A percentile compares a stretch with the other conserved stretches of the same genome.
Conservation (phyloP, 2,888 invertebrate species). For the Plebejus argus region DNA sequence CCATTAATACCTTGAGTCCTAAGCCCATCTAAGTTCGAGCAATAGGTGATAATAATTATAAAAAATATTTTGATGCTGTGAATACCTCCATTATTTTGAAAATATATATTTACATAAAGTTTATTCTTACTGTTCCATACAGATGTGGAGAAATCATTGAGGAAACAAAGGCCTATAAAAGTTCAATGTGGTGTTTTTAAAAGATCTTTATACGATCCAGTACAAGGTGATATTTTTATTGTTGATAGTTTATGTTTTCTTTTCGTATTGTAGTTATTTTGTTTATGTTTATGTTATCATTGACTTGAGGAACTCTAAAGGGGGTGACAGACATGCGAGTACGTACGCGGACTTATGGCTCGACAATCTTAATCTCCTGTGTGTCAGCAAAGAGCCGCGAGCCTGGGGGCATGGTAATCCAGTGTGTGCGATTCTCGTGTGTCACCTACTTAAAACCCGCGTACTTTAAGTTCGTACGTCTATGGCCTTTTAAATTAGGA, state of each 20-base stretch:
- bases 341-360: too few relatives aligned
- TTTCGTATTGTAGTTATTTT: background rate
- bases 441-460: too few relatives aligned
- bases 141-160: constrained; percentile 67
- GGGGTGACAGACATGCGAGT: too few relatives aligned
- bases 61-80: background rate
- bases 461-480: too few relatives aligned
- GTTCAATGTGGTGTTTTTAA: constrained; percentile 67
- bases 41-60: background rate
- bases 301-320: too few relatives aligned
- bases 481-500: too few relatives aligned
- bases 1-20: background rate
- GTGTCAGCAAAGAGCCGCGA: too few relatives aligned
- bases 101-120: constrained; percentile 16
- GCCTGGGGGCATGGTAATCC: too few relatives aligned
- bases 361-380: too few relatives aligned
- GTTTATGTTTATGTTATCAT: too few relatives aligned
- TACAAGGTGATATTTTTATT: constrained; percentile 50
- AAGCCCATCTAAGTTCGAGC: background rate
- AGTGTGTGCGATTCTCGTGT: too few relatives aligned
- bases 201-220: constrained; percentile 64
- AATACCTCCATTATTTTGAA: background rate
- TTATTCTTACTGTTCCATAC: constrained; percentile 41
- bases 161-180: constrained; percentile 68
- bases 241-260: background rate